Conservation (phyloP, 2,888 invertebrate genomes). For the Eupithecia abbreviata region DNA sequence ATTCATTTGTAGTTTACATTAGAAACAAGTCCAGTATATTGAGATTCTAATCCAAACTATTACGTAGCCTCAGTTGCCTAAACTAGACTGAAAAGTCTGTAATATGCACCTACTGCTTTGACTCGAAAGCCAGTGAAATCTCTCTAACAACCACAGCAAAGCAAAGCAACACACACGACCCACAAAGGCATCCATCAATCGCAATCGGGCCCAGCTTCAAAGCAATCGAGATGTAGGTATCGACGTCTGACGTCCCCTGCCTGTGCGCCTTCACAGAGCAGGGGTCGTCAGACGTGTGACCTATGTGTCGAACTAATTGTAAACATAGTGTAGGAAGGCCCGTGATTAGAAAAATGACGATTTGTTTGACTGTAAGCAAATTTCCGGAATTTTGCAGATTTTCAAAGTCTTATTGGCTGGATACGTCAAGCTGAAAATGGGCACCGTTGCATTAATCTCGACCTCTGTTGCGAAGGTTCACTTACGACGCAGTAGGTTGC, state of each 20-base stretch:
- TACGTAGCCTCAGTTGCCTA: no score
- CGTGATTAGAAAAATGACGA: neutral
- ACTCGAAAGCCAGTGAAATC: neutral
- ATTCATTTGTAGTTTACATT: no score
- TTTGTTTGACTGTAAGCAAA: neutral
- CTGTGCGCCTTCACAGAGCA: neutral
- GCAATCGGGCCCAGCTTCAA: neutral
- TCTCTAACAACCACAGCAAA: neutral
- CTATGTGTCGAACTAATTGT: constrained; percentile 2
- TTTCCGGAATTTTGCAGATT: neutral
- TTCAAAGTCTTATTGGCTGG: neutral
- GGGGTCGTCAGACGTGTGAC: neutral
- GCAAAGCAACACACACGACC: neutral
- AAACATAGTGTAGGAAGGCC: neutral
- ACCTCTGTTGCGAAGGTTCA: no score
- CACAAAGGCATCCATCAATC: constrained; percentile 7
- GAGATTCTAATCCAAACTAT: no score
- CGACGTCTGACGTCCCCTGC: no score
- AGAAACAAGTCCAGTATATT: no score
- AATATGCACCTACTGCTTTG: neutral
- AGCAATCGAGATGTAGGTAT: neutral
- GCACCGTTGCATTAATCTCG: neutral
- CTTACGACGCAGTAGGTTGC: no score
- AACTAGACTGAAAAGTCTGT: no score
- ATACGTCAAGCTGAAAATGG: neutral